Base-by-base conservation (phyloP, 2,797 vertebrate species). In the Morus bassanus region DNA sequence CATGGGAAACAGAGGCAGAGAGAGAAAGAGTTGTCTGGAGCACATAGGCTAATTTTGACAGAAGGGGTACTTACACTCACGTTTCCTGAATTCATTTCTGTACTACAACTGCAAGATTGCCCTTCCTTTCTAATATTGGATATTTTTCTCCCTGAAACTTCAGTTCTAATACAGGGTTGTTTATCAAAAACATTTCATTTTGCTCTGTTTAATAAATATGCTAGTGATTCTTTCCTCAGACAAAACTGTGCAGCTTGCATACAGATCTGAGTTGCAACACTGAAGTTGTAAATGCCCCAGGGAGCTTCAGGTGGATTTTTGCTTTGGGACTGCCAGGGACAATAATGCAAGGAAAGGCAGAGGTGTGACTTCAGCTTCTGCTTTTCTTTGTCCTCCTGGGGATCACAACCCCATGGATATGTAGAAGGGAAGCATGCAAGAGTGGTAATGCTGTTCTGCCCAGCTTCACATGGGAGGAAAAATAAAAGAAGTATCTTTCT, bases 1-100 rank as follows among this genome's bases (percentile, higher is more conserved):
- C 88, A 21, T 27, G 93, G 90, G 85, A 84, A 77, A 56, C 8
- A 13, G 85, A 67, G 76, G 91, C 88, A 75, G 43, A 48, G 85
- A 23, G 63, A 60, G 37, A 30, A 60, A 81, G 72, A 37, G 48
- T 50, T 85, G 59, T 91, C 56, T 64, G 76, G 73, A 43, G 63
- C 69, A 69, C 27, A 11, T 3, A 39, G 67, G 67, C 68, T 74
- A 18, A 73, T 89, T 96, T 78, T 84, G 83, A 67, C 70, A 91
- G 76, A 79, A 57, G n/a, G 51, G 25, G 31, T 46, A 24, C 83
- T 91, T 89, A 16, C n/a, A 27, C 60, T 84, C 63, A 56, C 19
- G 74, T 80, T 91, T 53, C 85, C 84, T 67, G 56, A 51, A 60
- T 67, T 79, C 5, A 7, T 78, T 89, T 76, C 43, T 79, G 16